Evolutionary conservation across 2,797 vertebrate species (phyloP), one percentile per base, ranked within the genome.

Genomic region (Chaenodraco wilsoni): DNA sequence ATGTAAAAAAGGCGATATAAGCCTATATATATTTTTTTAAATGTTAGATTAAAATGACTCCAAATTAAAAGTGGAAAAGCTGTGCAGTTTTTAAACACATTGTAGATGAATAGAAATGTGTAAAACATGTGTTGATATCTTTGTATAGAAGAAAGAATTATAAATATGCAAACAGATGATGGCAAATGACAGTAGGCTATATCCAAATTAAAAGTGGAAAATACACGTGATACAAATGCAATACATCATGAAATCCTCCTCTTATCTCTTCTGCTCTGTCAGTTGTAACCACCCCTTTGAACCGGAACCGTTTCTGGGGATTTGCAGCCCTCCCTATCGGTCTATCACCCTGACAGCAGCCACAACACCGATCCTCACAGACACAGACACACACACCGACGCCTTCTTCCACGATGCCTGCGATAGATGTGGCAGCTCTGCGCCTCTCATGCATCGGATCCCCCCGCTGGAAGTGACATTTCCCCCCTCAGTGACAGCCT

Each of bases 301-400:
- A 88, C 88, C 86, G 86, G 86, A 89, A 90, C 83, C 81, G 72
- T 74, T 87, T 60, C 62, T 59, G 9, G 5, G 77, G 63, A 55
- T 54, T 49, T 19, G 59, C 65, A 63, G 59, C 77, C 71, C 67
- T 68, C 61, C 68, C 76, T 46, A 4, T 64, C 74, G 65, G 55
- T 54, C 43, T 27, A 5, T 59, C 61, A 44, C 75, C 27, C 72
- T 78, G 75, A 71, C 83, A 74, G 51, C 55, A 69, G 63, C 27
- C 45, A 33, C 80, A 60, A 12, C 74, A 46, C 60, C 14, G 51
- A 41, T 9, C 43, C 33, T 37, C 65, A 0, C 52, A 7, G 67
- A 5, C 12, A 12, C 27, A 11, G 27, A 0, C 48, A 7, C 70
- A 5, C 12, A 12, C 27, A 11, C 52, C 5, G 19, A 21, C 75